Conservation (phyloP, 2,888 invertebrate species). For the Clitarchus hookeri region DNA sequence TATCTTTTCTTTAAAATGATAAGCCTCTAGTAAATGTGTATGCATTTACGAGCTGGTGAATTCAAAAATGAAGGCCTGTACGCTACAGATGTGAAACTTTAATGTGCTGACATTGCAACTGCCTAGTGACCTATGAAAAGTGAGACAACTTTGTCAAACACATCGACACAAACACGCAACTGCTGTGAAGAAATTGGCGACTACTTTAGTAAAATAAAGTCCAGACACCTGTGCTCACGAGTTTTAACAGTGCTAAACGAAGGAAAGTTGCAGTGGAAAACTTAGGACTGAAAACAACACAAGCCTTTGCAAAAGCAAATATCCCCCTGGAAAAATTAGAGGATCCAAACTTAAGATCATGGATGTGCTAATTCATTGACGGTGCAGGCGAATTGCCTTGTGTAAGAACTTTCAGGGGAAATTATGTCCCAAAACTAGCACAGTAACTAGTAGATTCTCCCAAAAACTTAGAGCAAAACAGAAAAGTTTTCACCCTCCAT, state of each 20-base stretch:
- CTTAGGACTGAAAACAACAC: background rate
- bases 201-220: background rate
- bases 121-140: background rate
- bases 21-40: background rate
- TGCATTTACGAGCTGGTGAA: background rate
- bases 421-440: background rate
- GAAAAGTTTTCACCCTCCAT: background rate
- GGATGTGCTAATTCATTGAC: background rate
- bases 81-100: background rate
- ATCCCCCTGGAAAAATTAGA: background rate
- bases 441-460: background rate
- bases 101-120: background rate
- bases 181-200: background rate
- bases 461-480: background rate
- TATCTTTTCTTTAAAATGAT: background rate
- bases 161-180: background rate
- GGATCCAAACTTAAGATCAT: background rate
- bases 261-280: background rate
- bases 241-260: background rate
- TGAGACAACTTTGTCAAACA: background rate
- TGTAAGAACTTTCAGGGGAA: background rate
- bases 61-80: background rate
- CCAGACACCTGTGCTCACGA: background rate
- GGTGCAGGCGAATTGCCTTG: background rate
- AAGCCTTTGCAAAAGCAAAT: background rate